phyloP scores from a whole-genome alignment of 1,140 invertebrate species.

The Palaemon carinicauda region DNA sequence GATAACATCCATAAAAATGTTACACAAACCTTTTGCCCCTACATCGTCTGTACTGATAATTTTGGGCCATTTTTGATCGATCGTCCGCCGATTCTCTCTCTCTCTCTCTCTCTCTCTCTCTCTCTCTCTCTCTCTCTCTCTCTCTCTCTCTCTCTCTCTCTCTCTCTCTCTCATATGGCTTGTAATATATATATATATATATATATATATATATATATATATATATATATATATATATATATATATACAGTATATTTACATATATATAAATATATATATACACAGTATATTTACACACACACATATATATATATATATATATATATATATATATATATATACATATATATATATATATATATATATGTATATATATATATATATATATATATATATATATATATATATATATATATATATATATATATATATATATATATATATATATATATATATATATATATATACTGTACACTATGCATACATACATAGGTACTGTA shows the following conservation, averaged over 20 bases:
- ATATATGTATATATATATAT: slow-evolving; percentile 2
- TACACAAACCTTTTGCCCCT: too few relatives aligned
- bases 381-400: background rate
- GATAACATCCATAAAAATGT: too few relatives aligned
- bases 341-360: background rate
- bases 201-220: background rate
- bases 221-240: background rate
- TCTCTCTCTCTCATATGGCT: too few relatives aligned
- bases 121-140: too few relatives aligned
- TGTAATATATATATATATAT: background rate
- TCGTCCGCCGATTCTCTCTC: too few relatives aligned
- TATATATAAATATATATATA: background rate
- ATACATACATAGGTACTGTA: too few relatives aligned
- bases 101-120: too few relatives aligned
- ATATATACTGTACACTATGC: too few relatives aligned
- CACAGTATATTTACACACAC: background rate
- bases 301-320: background rate
- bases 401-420: background rate
- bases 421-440: background rate
- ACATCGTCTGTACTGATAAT: too few relatives aligned
- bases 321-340: background rate
- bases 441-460: slow-evolving; percentile 8
- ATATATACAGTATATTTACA: background rate
- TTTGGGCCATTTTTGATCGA: too few relatives aligned
- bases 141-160: too few relatives aligned